Evolutionary conservation across 2,888 invertebrate genomes (phyloP), one percentile per base, ranked within the genome.

Genomic region (Actias luna): DNA sequence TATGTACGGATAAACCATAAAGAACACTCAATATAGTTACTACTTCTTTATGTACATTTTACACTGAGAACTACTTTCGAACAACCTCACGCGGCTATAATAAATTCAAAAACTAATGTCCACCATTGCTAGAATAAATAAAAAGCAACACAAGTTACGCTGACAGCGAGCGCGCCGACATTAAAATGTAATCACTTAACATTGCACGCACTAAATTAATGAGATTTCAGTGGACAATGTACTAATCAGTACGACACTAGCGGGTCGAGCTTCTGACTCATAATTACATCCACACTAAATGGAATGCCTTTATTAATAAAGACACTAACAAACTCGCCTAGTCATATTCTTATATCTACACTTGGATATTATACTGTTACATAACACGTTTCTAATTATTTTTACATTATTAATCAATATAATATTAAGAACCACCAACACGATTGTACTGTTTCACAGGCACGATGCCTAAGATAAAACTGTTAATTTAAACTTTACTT

Each of bases 171-270:
- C 75, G 76, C 77, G 78, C 73, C 70, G 74, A 83, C 85, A 85
- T 86, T 87, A 86, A 87, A 88, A 88, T 85, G 85, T 90, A 89
- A 88, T 89, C 89, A 89, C 87, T 89, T 88, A 87, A 87, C 86
- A 86, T 79, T 82, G 86, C 88, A 88, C 89, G 88, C 89, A 88
- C 86, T 80, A 83, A 80, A 87, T 85, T 89, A 92, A 92, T 89
- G 89, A 89, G 88, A 89, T 90, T 89, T 89, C 82, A 87, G 85
- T 79, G 80, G 84, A 86, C 89, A 84, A 82, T 78, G 83, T 86
- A 82, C 82, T 89, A 89, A 89, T 83, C 87, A 87, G 83, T 79
- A 78, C 82, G 84, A 85, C 88, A 84, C 82, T 82, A 75, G 78
- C 82, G 80, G 79, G 82, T 80, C 79, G 79, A 68, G 73, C 72